Base-by-base conservation (phyloP, 2,797 vertebrate genomes). In the Babyrousa celebensis region DNA sequence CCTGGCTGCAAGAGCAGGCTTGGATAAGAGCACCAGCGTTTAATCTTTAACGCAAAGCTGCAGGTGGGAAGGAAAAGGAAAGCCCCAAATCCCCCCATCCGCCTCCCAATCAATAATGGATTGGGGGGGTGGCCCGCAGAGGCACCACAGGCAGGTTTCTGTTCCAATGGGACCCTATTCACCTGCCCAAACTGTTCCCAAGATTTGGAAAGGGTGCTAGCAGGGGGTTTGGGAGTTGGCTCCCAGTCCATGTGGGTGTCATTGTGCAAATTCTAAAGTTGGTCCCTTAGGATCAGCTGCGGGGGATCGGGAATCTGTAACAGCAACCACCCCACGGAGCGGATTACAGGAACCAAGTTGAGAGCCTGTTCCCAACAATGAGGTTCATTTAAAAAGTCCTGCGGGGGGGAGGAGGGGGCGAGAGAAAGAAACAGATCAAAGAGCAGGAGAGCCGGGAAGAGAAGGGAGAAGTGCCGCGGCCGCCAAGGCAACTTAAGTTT, bases 301-400 rank as follows among this genome's bases (percentile, higher is more conserved):
- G 0, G 79, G 96, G 77, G 71, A 95, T 93, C 15, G 52, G 79
- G 91, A 95, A 97, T 96, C 95, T 77, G 78, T 86, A 96, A 97
- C 92, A 82, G 21, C 96, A 95, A 95, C 91, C 97, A 94, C 89
- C 95, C 96, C 91, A 94, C 65, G 29, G 94, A 96, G 95, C 65
- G 70, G 95, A 98, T 97, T 98, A 97, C 96, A 96, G 96, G 92
- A 97, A 96, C 94, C 93, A 25, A 96, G 95, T 96, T 1, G 79
- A 85, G 94, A 96, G 97, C 92, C 15, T 32, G 96, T 96, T 97
- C 87, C 75, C 96, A 97, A 98, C 97, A 97, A 98, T 96, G 95
- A 96, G 97, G 95, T 96, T 96, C 98, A 97, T 98, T 98, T 96
- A 77, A 95, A 96, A 94, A 96, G 93, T 94, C 71, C 89, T 94